A percentile compares a stretch with the other conserved stretches of the same genome.
These are phyloP conservation scores for Leptarthrus brevirostris DNA, from an alignment of 2,888 invertebrate species.

Conservation along the genomic window DNA sequence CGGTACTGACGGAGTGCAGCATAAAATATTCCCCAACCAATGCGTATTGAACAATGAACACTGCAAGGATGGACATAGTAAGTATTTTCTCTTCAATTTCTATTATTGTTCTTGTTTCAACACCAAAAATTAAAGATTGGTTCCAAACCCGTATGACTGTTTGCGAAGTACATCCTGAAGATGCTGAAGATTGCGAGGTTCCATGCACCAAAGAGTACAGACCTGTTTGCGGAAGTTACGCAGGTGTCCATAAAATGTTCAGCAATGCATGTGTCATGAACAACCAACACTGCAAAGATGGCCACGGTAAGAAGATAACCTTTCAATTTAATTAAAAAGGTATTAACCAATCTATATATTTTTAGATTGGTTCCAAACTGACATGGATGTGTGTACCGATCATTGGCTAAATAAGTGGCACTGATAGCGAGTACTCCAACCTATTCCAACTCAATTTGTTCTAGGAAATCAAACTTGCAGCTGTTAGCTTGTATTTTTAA, in stretches of 20 bases:
- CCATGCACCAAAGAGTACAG: not conserved
- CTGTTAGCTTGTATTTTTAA: no score
- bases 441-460: no score
- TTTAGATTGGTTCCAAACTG: no score
- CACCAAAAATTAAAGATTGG: no score
- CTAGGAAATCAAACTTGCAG: no score
- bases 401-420: no score
- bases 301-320: not conserved
- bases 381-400: not conserved
- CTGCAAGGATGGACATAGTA: conserved; percentile 1
- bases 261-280: not conserved
- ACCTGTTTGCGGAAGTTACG: conserved; percentile 20
- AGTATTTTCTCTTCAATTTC: no score
- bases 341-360: no score
- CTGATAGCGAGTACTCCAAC: no score
- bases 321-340: not conserved
- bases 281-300: conserved; percentile 4
- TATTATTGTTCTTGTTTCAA: not conserved
- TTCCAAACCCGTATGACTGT: not conserved
- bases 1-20: conserved; percentile 6
- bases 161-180: not conserved
- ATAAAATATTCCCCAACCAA: not conserved
- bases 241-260: not conserved
- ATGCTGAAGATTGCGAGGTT: not conserved
- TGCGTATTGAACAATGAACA: conserved; percentile 1